phyloP scores from a whole-genome alignment of 2,888 invertebrate species.

The Scrobipalpa costella region DNA sequence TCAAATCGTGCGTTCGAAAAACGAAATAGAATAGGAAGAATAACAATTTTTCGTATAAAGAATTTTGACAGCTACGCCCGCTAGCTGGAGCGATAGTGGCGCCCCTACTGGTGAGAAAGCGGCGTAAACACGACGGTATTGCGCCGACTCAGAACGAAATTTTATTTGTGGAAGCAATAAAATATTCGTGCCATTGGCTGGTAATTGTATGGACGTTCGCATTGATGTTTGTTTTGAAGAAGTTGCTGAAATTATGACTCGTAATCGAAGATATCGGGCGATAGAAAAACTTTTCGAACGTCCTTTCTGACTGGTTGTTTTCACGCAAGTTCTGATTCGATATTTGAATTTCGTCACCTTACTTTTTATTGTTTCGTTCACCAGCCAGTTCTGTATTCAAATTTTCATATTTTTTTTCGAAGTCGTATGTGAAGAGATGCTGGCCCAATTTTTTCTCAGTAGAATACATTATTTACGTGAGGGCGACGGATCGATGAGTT shows the following conservation, averaged over 20 bases:
- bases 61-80: conserved; percentile 76
- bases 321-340: conserved; percentile 2
- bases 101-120: conserved; percentile 67
- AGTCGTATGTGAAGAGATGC: background rate
- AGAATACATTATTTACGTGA: conserved; percentile 70
- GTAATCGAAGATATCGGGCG: conserved; percentile 13
- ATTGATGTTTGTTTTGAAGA: conserved; percentile 30
- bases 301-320: background rate
- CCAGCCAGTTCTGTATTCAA: conserved; percentile 1
- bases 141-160: conserved; percentile 65
- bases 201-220: conserved; percentile 27
- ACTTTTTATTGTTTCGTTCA: background rate
- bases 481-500: conserved; percentile 66
- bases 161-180: conserved; percentile 44
- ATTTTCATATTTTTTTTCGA: background rate
- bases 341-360: conserved; percentile 3
- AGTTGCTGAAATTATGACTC: conserved; percentile 7
- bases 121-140: conserved; percentile 44
- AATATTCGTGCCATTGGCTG: conserved; percentile 39
- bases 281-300: conserved; percentile 13
- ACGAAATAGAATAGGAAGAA: conserved; percentile 7
- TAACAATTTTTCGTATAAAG: conserved; percentile 43
- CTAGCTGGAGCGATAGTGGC: conserved; percentile 65
- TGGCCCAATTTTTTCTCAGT: conserved; percentile 43
- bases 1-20: conserved; percentile 7